Percentiles rank a stretch among this genome's conserved stretches.
Conservation (phyloP, 1,140 invertebrate genomes). For the Leptopilina boulardi region DNA sequence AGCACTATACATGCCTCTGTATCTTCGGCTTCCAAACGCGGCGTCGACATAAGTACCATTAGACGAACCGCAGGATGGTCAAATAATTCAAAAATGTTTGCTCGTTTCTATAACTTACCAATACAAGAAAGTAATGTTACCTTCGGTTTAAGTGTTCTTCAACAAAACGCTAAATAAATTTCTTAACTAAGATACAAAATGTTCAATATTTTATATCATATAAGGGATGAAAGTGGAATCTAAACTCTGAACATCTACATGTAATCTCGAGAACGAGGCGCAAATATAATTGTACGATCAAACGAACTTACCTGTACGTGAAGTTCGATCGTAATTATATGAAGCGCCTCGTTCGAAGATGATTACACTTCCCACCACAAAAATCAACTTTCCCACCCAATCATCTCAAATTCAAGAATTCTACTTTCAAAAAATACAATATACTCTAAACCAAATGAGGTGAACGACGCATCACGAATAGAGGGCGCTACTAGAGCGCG, state of each 20-base stretch:
- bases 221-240: background rate
- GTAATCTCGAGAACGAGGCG: slow-evolving; percentile 33
- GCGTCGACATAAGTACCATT: slow-evolving; percentile 12
- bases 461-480: background rate
- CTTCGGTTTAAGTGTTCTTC: background rate
- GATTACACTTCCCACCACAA: slow-evolving; percentile 16
- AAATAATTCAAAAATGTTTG: slow-evolving; percentile 6
- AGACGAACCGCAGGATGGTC: slow-evolving; percentile 35
- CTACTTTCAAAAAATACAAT: background rate
- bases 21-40: background rate
- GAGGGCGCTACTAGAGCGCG: background rate
- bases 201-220: background rate
- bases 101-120: slow-evolving; percentile 28
- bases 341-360: slow-evolving; percentile 26
- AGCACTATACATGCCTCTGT: slow-evolving; percentile 34
- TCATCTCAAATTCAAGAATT: background rate
- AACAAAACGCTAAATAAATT: background rate
- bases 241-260: slow-evolving; percentile 19
- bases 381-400: background rate
- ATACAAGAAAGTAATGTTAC: slow-evolving; percentile 4
- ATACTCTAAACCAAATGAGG: background rate
- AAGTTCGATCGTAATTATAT: slow-evolving; percentile 32
- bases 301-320: slow-evolving; percentile 12
- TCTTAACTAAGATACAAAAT: background rate
- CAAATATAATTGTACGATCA: slow-evolving; percentile 28